Conservation (phyloP, 2,113 vertebrate genomes). For the Bos indicus region DNA sequence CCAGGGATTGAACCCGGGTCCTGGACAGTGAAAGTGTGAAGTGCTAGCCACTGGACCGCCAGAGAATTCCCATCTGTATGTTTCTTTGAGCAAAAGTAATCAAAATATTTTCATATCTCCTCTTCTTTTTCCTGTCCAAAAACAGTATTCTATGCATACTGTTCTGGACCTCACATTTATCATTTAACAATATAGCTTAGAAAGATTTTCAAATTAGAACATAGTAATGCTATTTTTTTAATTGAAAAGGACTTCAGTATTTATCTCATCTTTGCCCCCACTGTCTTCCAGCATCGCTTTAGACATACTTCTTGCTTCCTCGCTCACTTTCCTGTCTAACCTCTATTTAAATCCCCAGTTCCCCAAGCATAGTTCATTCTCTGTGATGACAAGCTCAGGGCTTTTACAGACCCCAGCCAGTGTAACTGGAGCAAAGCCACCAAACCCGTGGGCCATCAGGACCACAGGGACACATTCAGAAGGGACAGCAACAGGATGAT, state of each 20-base stretch:
- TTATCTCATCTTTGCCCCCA: not conserved
- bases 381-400: not conserved
- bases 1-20: not conserved
- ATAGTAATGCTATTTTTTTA: not conserved
- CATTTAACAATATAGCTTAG: not conserved
- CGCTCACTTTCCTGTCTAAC: not conserved
- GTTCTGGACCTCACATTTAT: not conserved
- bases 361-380: not conserved
- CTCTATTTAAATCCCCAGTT: not conserved
- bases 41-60: not conserved
- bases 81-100: slow-evolving; percentile 36
- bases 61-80: not conserved
- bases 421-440: not conserved
- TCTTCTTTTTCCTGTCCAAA: not conserved
- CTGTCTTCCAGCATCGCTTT: not conserved
- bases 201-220: slow-evolving; percentile 28
- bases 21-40: not conserved
- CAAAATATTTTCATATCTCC: not conserved
- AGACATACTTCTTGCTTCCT: not conserved
- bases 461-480: not conserved
- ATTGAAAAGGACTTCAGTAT: not conserved
- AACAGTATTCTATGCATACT: not conserved
- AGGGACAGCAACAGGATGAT: not conserved
- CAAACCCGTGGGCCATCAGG: not conserved
- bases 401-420: not conserved